Percentiles rank a stretch among this genome's conserved stretches.
These are phyloP conservation scores for Chironomus riparius DNA, from an alignment of 2,888 invertebrate species.

Conservation along the genomic window DNA sequence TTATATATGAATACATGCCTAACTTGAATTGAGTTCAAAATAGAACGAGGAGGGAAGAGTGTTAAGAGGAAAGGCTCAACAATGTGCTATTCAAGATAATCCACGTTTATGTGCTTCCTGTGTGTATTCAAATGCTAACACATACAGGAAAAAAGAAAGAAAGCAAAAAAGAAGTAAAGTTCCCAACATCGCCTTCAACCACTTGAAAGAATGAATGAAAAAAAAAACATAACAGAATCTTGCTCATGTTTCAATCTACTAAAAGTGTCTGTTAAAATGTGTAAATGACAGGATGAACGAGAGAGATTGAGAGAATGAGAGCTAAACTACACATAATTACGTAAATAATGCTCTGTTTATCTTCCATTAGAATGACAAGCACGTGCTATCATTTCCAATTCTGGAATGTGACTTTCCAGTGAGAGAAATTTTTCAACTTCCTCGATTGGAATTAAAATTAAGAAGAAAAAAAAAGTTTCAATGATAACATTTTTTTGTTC, in stretches of 20 bases:
- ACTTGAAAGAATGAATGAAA: background rate
- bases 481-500: constrained; percentile 8
- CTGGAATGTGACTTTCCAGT: background rate
- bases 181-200: background rate
- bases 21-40: background rate
- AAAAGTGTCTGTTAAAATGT: background rate
- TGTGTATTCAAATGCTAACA: background rate
- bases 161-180: background rate
- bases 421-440: background rate
- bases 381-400: constrained; percentile 14
- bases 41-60: background rate
- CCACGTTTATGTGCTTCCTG: constrained; percentile 19
- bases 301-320: background rate
- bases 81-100: constrained; percentile 9
- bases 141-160: too few species aligned
- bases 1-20: too few species aligned
- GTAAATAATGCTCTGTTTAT: background rate
- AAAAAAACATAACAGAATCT: background rate
- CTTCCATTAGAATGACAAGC: constrained; percentile 7
- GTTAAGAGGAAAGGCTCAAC: background rate
- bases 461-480: background rate
- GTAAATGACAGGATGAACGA: constrained; percentile 11
- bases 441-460: background rate
- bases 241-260: too few species aligned
- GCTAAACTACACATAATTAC: background rate